Conservation (phyloP, 1,140 invertebrate genomes). For the Scaptomyza hsui region DNA sequence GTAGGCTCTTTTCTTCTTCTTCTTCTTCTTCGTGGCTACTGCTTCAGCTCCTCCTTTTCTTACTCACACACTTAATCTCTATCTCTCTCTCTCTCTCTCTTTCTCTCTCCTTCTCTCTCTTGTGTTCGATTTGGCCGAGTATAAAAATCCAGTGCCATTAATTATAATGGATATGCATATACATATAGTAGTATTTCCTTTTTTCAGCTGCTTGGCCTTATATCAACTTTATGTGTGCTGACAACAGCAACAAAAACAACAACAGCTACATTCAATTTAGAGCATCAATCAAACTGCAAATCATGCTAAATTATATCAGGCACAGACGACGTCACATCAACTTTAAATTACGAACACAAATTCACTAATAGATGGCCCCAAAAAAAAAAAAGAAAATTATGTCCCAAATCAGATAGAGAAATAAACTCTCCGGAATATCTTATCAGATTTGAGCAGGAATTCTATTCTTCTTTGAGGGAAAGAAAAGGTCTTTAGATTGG, state of each 20-base stretch:
- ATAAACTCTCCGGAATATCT: too few relatives aligned
- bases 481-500: too few relatives aligned
- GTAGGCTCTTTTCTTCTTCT: background rate
- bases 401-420: background rate
- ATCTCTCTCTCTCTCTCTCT: too few relatives aligned
- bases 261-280: constrained; percentile 13
- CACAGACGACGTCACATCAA: constrained; percentile 25
- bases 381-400: constrained; percentile 20
- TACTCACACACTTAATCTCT: too few relatives aligned
- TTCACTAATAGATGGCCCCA: constrained; percentile 8
- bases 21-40: background rate
- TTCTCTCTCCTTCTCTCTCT: constrained; percentile 2
- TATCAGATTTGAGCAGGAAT: too few relatives aligned
- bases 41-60: constrained; percentile 3
- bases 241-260: background rate
- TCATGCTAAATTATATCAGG: constrained; percentile 64
- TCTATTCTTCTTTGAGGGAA: too few relatives aligned
- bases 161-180: constrained; percentile 65
- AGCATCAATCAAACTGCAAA: constrained; percentile 70
- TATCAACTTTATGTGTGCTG: constrained; percentile 12
- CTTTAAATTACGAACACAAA: constrained; percentile 3
- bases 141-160: constrained; percentile 66
- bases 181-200: background rate
- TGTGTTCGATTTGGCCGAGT: constrained; percentile 48
- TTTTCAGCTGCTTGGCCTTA: constrained; percentile 26